Conservation (phyloP, 2,797 vertebrate genomes). For the Clamator glandarius region DNA sequence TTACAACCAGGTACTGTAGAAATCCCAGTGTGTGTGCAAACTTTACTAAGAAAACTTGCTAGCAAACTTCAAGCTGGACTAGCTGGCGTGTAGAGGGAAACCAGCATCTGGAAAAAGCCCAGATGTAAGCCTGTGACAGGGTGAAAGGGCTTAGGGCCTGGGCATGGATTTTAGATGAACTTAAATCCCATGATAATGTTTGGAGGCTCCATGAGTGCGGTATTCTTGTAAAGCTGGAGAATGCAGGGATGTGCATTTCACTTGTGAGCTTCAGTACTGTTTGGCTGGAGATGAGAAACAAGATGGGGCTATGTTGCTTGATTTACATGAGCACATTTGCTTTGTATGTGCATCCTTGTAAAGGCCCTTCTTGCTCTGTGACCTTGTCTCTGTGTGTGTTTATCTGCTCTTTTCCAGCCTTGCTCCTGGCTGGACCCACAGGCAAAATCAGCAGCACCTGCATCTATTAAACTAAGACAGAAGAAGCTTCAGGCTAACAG, state of each 20-base stretch:
- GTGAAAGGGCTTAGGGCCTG: neutral
- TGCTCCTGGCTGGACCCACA: rapidly evolving
- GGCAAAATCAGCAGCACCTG: neutral
- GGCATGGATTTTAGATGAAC: rapidly evolving
- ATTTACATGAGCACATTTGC: rapidly evolving
- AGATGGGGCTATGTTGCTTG: neutral
- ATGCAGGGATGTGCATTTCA: rapidly evolving
- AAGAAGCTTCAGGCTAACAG: neutral
- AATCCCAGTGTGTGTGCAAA: rapidly evolving
- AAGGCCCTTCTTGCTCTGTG: neutral
- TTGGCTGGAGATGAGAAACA: neutral
- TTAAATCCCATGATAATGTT: rapidly evolving
- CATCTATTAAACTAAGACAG: neutral
- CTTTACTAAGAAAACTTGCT: neutral
- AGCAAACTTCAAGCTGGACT: neutral
- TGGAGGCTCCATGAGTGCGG: rapidly evolving
- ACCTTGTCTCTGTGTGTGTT: too few relatives aligned
- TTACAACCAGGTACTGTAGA: neutral
- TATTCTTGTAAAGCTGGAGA: neutral
- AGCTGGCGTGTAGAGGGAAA: neutral
- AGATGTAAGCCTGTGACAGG: neutral
- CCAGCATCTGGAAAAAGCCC: neutral
- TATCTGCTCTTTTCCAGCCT: neutral
- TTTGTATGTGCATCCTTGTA: neutral
- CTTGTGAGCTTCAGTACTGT: neutral